Percentiles rank a stretch among this genome's conserved stretches.
Conservation (phyloP, 2,797 vertebrate genomes). For the Eulemur albifrons region DNA sequence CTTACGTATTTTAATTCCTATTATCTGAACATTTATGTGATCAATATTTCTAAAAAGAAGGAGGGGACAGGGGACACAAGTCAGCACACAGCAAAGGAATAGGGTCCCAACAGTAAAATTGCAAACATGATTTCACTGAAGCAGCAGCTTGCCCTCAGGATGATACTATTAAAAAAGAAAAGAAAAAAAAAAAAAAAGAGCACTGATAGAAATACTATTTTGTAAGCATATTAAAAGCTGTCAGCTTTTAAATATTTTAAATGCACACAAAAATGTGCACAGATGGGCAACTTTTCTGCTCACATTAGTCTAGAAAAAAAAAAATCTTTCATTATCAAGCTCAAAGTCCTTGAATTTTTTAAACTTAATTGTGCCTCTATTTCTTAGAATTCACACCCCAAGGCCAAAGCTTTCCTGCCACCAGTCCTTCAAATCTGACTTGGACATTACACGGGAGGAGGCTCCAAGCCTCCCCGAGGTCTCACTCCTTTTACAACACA, state of each 20-base stretch:
- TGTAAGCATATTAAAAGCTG: conserved; percentile 81
- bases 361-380: conserved; percentile 87
- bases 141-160: conserved; percentile 57
- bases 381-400: conserved; percentile 87
- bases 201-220: conserved; percentile 80
- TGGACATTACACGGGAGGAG: conserved; percentile 86
- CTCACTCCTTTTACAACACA: conserved; percentile 81
- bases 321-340: conserved; percentile 85
- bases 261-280: conserved; percentile 82
- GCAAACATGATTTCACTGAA: conserved; percentile 50
- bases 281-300: conserved; percentile 86
- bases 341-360: conserved; percentile 89
- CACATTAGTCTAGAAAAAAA: conserved; percentile 79
- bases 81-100: conserved; percentile 49
- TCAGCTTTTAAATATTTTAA: conserved; percentile 85
- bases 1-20: conserved; percentile 46
- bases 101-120: conserved; percentile 56
- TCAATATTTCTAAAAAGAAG: conserved; percentile 40
- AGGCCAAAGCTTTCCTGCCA: conserved; percentile 88
- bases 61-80: neutral
- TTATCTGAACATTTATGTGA: conserved; percentile 26
- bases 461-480: conserved; percentile 86
- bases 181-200: conserved; percentile 59
- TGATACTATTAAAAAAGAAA: conserved; percentile 53
- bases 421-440: conserved; percentile 86